phyloP scores from a whole-genome alignment of 2,888 invertebrate species.

The Apamea crenata region DNA sequence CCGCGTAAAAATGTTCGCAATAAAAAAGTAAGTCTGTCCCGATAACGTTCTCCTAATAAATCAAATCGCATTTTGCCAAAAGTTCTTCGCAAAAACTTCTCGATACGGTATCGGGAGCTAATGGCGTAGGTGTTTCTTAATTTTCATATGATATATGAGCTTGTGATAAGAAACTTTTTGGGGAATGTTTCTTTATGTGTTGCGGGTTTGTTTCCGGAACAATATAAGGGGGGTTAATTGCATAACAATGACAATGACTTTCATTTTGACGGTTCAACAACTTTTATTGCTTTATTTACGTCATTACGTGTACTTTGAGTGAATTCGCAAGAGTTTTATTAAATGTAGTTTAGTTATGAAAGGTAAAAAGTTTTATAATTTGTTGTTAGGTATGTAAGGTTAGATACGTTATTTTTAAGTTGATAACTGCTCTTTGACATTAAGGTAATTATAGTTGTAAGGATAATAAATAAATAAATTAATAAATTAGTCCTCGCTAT shows the following conservation, averaged over 20 bases:
- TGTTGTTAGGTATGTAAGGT: no score
- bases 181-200: conserved; percentile 14
- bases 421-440: no score
- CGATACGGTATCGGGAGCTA: conserved; percentile 54
- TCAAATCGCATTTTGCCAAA: conserved; percentile 59
- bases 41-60: conserved; percentile 63
- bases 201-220: not conserved
- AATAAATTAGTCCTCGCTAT: no score
- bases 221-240: not conserved
- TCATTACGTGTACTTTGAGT: no score
- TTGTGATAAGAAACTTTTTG: conserved; percentile 55
- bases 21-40: conserved; percentile 41
- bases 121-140: conserved; percentile 62
- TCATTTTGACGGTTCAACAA: not conserved
- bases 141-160: conserved; percentile 62
- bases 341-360: no score
- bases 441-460: no score
- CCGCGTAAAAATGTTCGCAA: conserved; percentile 38
- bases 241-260: not conserved
- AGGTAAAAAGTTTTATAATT: no score
- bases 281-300: not conserved
- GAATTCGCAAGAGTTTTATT: no score
- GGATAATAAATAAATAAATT: no score
- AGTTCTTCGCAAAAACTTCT: conserved; percentile 49
- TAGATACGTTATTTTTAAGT: no score